Conservation (phyloP, 2,888 invertebrate genomes). For the Portevinia maculata region DNA sequence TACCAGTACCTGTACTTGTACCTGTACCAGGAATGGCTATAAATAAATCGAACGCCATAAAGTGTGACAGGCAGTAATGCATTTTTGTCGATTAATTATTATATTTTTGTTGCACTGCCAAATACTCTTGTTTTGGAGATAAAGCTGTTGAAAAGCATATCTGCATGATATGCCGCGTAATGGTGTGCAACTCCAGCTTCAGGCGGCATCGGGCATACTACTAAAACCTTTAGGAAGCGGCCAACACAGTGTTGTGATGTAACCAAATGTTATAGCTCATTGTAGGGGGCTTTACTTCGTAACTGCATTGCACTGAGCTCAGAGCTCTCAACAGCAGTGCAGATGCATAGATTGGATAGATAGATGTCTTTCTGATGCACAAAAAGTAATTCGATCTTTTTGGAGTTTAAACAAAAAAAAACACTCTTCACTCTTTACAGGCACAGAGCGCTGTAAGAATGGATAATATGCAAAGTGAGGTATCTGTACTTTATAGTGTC, state of each 20-base stretch:
- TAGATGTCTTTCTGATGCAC: conserved; percentile 24
- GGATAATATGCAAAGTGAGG: conserved; percentile 39
- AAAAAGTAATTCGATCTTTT: conserved; percentile 63
- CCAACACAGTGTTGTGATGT: conserved; percentile 43
- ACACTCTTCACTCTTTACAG: no score
- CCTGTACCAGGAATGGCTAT: conserved; percentile 56
- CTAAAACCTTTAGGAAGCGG: conserved; percentile 52
- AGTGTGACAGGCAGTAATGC: conserved; percentile 66
- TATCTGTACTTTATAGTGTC: conserved; percentile 19
- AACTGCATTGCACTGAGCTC: conserved; percentile 42
- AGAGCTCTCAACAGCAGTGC: conserved; percentile 63
- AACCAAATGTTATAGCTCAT: conserved; percentile 46
- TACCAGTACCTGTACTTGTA: no score
- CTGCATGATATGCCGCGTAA: conserved; percentile 33
- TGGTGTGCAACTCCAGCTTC: conserved; percentile 7
- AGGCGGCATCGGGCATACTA: conserved; percentile 3
- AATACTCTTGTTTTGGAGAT: conserved; percentile 63
- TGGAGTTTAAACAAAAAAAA: conserved; percentile 8
- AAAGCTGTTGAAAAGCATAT: conserved; percentile 57
- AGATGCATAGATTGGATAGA: conserved; percentile 56
- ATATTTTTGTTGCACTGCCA: conserved; percentile 33
- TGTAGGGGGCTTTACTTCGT: conserved; percentile 36
- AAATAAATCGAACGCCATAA: conserved; percentile 69
- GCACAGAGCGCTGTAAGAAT: conserved; percentile 9
- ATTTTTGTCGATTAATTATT: conserved; percentile 69